Evolutionary conservation across 2,113 vertebrate species (phyloP).

Genomic region (Platysternon megacephalum): DNA sequence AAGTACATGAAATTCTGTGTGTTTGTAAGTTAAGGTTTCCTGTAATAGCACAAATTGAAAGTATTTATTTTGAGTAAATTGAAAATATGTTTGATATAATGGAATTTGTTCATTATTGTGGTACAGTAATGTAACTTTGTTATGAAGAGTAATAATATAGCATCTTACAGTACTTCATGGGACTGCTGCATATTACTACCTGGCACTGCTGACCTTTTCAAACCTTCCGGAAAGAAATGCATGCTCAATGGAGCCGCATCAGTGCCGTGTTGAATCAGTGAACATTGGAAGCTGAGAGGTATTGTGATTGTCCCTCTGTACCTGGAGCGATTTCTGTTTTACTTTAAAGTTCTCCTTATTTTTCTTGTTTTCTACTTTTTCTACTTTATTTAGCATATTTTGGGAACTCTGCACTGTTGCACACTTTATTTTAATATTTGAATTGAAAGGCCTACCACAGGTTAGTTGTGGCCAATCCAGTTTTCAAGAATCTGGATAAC

Average conservation of each 20-base stretch:
- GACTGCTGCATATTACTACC: not conserved
- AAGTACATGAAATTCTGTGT: slow-evolving; percentile 37
- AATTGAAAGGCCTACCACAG: not conserved
- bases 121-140: not conserved
- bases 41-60: not conserved
- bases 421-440: not conserved
- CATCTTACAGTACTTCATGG: not conserved
- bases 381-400: not conserved
- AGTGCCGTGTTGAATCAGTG: not conserved
- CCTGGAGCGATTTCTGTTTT: not conserved
- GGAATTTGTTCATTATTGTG: not conserved
- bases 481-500: not conserved
- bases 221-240: not conserved
- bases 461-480: not conserved
- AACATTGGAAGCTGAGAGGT: not conserved
- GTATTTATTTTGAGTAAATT: not conserved
- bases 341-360: not conserved
- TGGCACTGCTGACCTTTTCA: not conserved
- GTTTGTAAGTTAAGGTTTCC: slow-evolving; percentile 23
- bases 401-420: not conserved
- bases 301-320: not conserved
- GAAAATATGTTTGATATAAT: not conserved
- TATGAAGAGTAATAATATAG: not conserved
- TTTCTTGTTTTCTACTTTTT: not conserved
- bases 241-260: not conserved